Evolutionary conservation across 2,113 vertebrate genomes (phyloP).

Genomic region (Labrus mixtus): DNA sequence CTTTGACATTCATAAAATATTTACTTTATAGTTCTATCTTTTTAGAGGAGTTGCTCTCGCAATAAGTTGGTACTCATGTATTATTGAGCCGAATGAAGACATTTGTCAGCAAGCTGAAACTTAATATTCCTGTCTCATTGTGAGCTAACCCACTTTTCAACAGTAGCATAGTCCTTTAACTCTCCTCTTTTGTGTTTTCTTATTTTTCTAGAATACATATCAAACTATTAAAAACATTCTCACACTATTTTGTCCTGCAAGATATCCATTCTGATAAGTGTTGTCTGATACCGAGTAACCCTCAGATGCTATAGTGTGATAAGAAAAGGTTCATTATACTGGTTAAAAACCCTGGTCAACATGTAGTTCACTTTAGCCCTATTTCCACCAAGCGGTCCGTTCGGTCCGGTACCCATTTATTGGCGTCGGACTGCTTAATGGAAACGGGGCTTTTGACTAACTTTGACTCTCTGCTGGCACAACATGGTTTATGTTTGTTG

Average conservation of each 20-base stretch:
- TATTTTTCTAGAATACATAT: slow-evolving; percentile 4
- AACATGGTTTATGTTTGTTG: no score
- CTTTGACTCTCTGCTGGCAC: no score
- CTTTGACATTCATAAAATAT: slow-evolving; percentile 70
- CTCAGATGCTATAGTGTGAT: background rate
- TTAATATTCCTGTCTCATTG: slow-evolving; percentile 38
- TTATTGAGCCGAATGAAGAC: slow-evolving; percentile 52
- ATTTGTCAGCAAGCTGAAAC: slow-evolving; percentile 57
- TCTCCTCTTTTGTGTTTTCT: slow-evolving; percentile 1
- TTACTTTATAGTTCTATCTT: slow-evolving; percentile 47
- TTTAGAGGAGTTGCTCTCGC: slow-evolving; percentile 34
- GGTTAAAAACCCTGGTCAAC: no score
- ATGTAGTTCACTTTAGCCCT: no score
- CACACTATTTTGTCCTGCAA: background rate
- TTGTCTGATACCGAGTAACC: no score
- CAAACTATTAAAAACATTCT: background rate
- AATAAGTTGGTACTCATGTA: slow-evolving; percentile 49
- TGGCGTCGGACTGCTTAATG: no score
- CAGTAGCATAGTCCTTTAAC: background rate
- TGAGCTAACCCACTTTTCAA: slow-evolving; percentile 32
- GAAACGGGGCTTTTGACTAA: no score
- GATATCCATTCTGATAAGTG: background rate
- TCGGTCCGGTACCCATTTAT: no score
- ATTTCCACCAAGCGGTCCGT: no score
- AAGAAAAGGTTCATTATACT: no score